Base-by-base conservation (phyloP, 2,797 vertebrate genomes). In the Gymnopithys bicolor region DNA sequence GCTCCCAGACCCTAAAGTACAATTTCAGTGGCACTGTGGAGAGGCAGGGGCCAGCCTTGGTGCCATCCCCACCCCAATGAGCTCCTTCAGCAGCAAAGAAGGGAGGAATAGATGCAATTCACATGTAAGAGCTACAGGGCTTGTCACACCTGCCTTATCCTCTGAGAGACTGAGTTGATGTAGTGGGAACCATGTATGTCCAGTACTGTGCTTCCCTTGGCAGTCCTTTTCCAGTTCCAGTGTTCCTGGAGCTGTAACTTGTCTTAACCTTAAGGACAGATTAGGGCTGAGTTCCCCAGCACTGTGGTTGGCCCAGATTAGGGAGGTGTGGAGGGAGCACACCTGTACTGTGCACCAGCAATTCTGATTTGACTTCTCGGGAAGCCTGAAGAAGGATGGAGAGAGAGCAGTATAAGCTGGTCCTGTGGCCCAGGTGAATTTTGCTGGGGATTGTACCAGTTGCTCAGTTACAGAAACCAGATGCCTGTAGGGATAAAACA, bases 291-390 rank as follows among this genome's bases (percentile, higher is more conserved):
- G 64, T 30, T 64, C 33, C 6, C 37, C 33, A 45, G 62, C 22
- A 13, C 49, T 25, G 3, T 22, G 45, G 9, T 51, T 53, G 37
- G 41, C 59, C 35, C 24, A 7, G 23, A 7, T 18, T 10, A 28
- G 33, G 22, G 35, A 25, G 48, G 4, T 27, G 32, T 45, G 30
- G 18, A 41, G 55, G 37, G 39, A 77, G 19, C 46, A 52, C 0
- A 49, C 51, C 49, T 4, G 0, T 4, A 3, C 22, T 67, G n/a
- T 80, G 48, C 53, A 32, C 10, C 0, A 1, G 19, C 1, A 4
- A 4, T 48, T 30, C 49, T 56, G 23, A 7, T 56, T 9, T 43
- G 37, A 18, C 33, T 56, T 48, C 46, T 45, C 0, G 0, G 66
- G 76, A 52, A 81, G 27, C 27, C 21, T 0, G 4, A 18, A 48